Evolutionary conservation across 1,140 invertebrate genomes (phyloP), one percentile per base, ranked within the genome.

Genomic region (Pachyrhynchus sulphureomaculatus): DNA sequence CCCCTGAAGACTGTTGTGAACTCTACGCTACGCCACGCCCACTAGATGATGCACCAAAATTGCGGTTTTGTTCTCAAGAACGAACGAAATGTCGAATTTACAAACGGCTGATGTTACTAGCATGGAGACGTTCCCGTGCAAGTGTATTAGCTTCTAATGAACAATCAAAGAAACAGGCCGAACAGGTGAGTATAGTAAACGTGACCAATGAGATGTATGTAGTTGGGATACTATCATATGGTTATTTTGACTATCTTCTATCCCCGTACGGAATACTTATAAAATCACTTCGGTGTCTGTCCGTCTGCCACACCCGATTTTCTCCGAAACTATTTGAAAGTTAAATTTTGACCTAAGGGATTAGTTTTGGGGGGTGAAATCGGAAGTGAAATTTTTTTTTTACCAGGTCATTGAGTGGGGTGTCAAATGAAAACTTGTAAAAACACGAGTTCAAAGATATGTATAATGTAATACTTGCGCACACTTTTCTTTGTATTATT

Each of bases 11-110:
- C 15, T 32, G 13, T 4, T 45, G 6, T 13, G 53, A 56, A 49
- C n/a, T 68, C 41, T 65, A 68, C 56, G 67, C 64, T 34, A 68
- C 67, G 33, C 67, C 67, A 15, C 54, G 67, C 10, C 64, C 52
- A 24, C 34, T 60, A 20, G 53, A 37, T 33, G 39, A 32, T n/a
- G 24, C 23, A 32, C 12, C 61, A 23, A 49, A 44, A 42, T 39
- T 45, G 18, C 32, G 45, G 41, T 60, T 58, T 48, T 63, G 60
- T 39, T 34, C 24, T 10, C 59, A 58, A 42, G 56, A 65, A 49
- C 52, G 55, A 34, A 52, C 20, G 24, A 45, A 44, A 39, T 61
- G 60, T 45, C 24, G 15, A 21, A 32, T 67, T 10, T 69, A 67
- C 44, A 39, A 49, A 13, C 49, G 56, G 8, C 36, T 69, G 21